Evolutionary conservation across 2,113 vertebrate species (phyloP).

Genomic region (Plectropomus leopardus): DNA sequence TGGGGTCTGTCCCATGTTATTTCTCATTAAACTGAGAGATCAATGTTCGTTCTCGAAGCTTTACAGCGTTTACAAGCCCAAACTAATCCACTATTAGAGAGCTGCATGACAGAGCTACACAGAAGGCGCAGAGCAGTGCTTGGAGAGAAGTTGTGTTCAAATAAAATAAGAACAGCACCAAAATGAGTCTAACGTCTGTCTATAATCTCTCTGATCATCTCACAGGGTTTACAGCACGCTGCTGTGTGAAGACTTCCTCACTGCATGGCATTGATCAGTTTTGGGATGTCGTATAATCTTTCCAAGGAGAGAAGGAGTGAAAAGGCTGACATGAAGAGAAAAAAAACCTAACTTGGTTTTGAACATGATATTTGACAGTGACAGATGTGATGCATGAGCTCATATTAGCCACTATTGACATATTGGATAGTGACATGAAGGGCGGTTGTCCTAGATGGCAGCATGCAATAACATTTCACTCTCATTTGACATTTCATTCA

Average conservation of each 20-base stretch:
- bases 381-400: conserved; percentile 1
- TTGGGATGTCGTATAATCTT: background rate
- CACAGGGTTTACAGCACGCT: background rate
- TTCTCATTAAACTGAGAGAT: conserved; percentile 70
- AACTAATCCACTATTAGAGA: conserved; percentile 56
- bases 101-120: conserved; percentile 27
- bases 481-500: background rate
- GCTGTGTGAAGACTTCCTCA: background rate
- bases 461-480: background rate
- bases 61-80: conserved; percentile 65
- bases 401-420: background rate
- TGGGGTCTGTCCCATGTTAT: conserved; percentile 43
- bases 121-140: conserved; percentile 13
- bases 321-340: background rate
- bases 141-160: background rate
- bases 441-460: background rate
- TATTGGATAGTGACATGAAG: background rate
- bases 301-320: background rate
- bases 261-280: conserved; percentile 4
- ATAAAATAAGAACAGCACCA: background rate
- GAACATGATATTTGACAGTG: conserved; percentile 5
- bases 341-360: background rate
- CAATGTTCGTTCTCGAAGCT: conserved; percentile 65
- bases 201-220: conserved; percentile 2
- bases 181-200: background rate